Percentiles rank a stretch among this genome's conserved stretches.
Conservation (phyloP, 2,888 invertebrate genomes). For the Spodoptera exigua region DNA sequence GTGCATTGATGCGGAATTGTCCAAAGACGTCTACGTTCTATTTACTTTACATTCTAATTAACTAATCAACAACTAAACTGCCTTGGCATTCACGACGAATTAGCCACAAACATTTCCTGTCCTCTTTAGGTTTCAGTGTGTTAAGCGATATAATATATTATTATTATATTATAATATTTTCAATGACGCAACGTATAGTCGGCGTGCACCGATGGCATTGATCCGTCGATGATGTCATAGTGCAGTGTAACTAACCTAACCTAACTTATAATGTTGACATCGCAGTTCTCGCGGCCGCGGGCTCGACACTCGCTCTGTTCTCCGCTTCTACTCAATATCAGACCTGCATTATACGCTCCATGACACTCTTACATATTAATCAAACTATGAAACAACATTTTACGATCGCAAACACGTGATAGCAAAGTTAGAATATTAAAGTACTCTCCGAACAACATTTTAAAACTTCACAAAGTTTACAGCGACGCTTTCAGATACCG, state of each 20-base stretch:
- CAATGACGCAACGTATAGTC: constrained; percentile 35
- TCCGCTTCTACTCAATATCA: constrained; percentile 17
- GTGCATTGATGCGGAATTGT: too few relatives aligned
- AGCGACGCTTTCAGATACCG: constrained; percentile 38
- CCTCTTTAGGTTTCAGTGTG: constrained; percentile 10
- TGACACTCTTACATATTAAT: constrained; percentile 33
- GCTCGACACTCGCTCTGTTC: not conserved
- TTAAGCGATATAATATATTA: constrained; percentile 10
- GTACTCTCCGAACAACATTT: constrained; percentile 39
- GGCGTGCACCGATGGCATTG: constrained; percentile 43
- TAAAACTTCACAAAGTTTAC: constrained; percentile 49
- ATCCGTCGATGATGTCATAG: constrained; percentile 53
- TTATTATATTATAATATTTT: constrained; percentile 31
- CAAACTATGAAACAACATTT: constrained; percentile 4
- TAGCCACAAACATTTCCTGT: not conserved
- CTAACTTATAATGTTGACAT: constrained; percentile 52
- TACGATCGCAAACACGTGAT: too few relatives aligned
- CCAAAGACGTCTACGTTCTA: too few relatives aligned
- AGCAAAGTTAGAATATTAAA: too few relatives aligned
- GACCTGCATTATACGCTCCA: constrained; percentile 11
- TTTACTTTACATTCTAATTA: too few relatives aligned
- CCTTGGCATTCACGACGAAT: too few relatives aligned
- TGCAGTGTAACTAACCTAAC: constrained; percentile 62
- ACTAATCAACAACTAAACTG: too few relatives aligned
- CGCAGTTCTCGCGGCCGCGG: constrained; percentile 12